Percentiles rank a stretch among this genome's conserved stretches.
phyloP scores from a whole-genome alignment of 2,113 vertebrate species.

The Tyrannus savana region DNA sequence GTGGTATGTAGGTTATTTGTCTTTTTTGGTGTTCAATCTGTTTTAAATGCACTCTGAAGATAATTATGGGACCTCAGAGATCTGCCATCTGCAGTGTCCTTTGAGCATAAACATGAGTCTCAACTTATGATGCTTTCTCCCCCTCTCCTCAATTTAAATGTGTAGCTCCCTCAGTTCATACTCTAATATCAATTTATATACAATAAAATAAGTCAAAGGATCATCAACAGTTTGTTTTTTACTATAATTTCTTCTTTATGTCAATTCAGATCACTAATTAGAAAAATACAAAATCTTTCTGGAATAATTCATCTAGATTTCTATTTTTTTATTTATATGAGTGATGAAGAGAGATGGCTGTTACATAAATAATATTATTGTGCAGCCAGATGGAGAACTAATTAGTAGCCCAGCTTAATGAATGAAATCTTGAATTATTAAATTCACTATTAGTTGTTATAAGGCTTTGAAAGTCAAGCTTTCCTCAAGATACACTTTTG shows the following conservation, averaged over 20 bases:
- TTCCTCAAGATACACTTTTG: not conserved
- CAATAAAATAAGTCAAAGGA: not conserved
- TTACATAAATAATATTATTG: conserved; percentile 4
- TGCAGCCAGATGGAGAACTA: conserved; percentile 23
- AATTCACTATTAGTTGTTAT: not conserved
- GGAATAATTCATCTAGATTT: not conserved
- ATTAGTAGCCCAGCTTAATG: not conserved
- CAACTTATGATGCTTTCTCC: not conserved
- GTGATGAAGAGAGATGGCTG: not conserved
- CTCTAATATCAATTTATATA: not conserved
- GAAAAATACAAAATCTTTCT: not conserved
- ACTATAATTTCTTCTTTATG: not conserved
- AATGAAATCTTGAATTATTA: conserved; percentile 31
- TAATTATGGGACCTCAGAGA: not conserved
- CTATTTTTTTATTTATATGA: not conserved
- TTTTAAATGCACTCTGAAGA: not conserved
- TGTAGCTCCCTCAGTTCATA: not conserved
- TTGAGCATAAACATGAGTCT: not conserved
- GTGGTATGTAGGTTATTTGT: not conserved
- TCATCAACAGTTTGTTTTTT: not conserved
- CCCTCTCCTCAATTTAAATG: not conserved
- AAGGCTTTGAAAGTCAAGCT: not conserved
- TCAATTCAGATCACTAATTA: not conserved
- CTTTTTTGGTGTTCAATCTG: not conserved
- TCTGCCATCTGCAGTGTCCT: not conserved